Base-by-base conservation (phyloP, 2,888 invertebrate species). In the Lysandra bellargus region DNA sequence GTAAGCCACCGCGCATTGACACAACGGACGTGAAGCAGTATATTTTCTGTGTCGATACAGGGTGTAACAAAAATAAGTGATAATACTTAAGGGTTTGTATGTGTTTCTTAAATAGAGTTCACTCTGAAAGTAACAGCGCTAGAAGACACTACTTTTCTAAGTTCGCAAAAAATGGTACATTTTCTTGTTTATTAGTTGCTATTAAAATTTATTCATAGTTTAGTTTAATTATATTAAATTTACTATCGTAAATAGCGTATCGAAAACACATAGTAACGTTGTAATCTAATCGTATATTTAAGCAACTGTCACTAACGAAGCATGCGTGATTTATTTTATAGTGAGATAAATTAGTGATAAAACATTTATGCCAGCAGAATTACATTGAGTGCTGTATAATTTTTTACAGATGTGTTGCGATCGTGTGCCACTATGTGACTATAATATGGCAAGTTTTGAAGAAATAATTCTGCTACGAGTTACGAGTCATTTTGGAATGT, bases 231-330 rank as follows among this genome's bases (percentile, higher is more conserved):
- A 9, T 64, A 64, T 30, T 12, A 12, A 64, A 33, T 14, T 3
- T 14, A 33, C 69, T 30, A 30, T 69, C 69, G 33, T 7, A 4
- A 37, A 69, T 14, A 14, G 33, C 17, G 33, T n/a, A 77, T 30
- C 44, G 17, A 78, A n/a, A 81, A 79, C 53, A 76, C 9, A 60
- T 78, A 69, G 78, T 78, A 80, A 23, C 44, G 64, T 72, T 76
- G 69, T 79, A 76, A 80, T 78, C 78, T 80, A 80, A 80, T 82
- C 79, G 69, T 37, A 74, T 53, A 53, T 60, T 76, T 72, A 76
- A 78, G 74, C n/a, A 33, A 44, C 60, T 73, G 17, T 73, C 76
- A 79, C 69, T 79, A 79, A 79, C 76, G 73, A 80, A 73, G 30
- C 78, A 72, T 78, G 53, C 60, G 72, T 72, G 57, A 72, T 61